Conservation (phyloP, 1,140 invertebrate species). For the Panagrolaimus sp. region DNA sequence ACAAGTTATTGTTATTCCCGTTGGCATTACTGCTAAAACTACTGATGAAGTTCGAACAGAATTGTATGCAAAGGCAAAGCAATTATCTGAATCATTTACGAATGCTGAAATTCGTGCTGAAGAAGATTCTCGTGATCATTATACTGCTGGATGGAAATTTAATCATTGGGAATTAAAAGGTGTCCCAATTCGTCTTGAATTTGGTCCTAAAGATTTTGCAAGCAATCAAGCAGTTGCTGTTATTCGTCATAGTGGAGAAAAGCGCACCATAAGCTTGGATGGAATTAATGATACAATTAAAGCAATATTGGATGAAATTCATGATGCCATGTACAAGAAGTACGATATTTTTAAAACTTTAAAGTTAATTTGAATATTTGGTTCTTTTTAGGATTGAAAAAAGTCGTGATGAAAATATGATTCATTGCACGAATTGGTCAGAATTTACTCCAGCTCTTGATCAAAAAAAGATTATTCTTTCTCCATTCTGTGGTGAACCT, state of each 20-base stretch:
- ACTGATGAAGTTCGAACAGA: conserved; percentile 68
- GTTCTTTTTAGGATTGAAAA: conserved; percentile 24
- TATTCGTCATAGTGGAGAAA: conserved; percentile 75
- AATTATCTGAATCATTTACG: conserved; percentile 58
- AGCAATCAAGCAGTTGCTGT: conserved; percentile 80
- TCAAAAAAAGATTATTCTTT: conserved; percentile 77
- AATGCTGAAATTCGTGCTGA: conserved; percentile 67
- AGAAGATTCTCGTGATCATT: conserved; percentile 85
- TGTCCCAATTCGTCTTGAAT: conserved; percentile 86
- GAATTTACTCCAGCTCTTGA: conserved; percentile 73
- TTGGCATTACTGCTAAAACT: conserved; percentile 81
- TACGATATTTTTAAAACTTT: conserved; percentile 59
- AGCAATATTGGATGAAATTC: conserved; percentile 74
- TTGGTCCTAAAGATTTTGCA: conserved; percentile 89
- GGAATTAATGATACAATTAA: conserved; percentile 62
- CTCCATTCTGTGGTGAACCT: conserved; percentile 85
- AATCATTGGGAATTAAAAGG: conserved; percentile 99
- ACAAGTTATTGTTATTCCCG: conserved; percentile 81
- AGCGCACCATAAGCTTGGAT: conserved; percentile 67
- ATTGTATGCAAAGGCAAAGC: conserved; percentile 69
- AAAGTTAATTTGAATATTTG: conserved; percentile 9
- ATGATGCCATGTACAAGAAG: conserved; percentile 73
- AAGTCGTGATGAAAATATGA: conserved; percentile 67
- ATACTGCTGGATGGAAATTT: conserved; percentile 99
- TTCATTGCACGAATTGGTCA: conserved; percentile 70